phyloP scores from a whole-genome alignment of 2,888 invertebrate genomes.

The Dendrolimus houi region DNA sequence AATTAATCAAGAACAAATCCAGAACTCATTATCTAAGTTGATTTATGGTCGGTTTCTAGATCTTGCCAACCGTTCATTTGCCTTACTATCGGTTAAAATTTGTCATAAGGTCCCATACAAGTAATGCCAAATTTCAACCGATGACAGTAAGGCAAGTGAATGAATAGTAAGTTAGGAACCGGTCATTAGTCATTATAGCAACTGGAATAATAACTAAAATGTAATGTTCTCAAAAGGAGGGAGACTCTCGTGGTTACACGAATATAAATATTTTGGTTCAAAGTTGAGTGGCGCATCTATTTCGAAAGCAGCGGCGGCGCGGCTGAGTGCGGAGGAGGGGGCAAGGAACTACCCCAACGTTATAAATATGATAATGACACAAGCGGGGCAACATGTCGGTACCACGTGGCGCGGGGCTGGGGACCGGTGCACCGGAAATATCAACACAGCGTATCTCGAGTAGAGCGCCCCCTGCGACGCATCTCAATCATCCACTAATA shows the following conservation, averaged over 20 bases:
- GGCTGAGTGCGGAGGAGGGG: neutral
- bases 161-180: too few relatives aligned
- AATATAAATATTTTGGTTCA: neutral
- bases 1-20: too few relatives aligned
- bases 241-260: neutral
- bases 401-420: constrained; percentile 40
- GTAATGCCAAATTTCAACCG: too few relatives aligned
- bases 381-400: constrained; percentile 24
- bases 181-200: too few relatives aligned
- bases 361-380: constrained; percentile 35
- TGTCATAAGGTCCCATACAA: too few relatives aligned
- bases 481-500: constrained; percentile 73
- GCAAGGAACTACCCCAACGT: constrained; percentile 20
- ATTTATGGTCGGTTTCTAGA: too few relatives aligned
- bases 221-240: neutral
- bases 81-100: too few relatives aligned
- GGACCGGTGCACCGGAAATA: constrained; percentile 53
- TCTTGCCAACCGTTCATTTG: too few relatives aligned
- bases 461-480: constrained; percentile 71
- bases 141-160: too few relatives aligned
- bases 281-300: constrained; percentile 9
- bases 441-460: constrained; percentile 54
- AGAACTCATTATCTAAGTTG: too few relatives aligned
- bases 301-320: constrained; percentile 1
- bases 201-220: neutral